A percentile compares a stretch with the other conserved stretches of the same genome.
These are phyloP conservation scores for Colius striatus DNA, from an alignment of 2,113 vertebrate genomes.

Conservation along the genomic window DNA sequence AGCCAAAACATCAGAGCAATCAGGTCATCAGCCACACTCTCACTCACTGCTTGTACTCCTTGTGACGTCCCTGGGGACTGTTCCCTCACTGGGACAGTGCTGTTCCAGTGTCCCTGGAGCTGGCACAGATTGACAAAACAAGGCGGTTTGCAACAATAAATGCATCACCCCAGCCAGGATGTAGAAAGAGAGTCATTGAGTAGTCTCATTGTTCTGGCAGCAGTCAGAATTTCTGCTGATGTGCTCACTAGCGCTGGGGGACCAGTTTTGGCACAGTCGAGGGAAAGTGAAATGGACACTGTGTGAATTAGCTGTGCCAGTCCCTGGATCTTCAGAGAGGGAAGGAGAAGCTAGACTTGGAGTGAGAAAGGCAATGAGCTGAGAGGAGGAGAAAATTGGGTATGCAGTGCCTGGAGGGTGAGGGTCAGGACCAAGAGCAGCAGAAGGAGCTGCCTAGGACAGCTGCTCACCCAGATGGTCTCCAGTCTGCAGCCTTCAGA, in stretches of 20 bases:
- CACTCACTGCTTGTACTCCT: not conserved
- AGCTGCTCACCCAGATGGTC: constrained; percentile 63
- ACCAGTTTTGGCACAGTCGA: not conserved
- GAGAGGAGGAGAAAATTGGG: constrained; percentile 3
- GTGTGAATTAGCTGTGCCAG: not conserved
- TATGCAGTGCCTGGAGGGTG: constrained; percentile 51
- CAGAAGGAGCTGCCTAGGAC: constrained; percentile 59
- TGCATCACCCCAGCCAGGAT: not conserved
- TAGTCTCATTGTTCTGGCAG: not conserved
- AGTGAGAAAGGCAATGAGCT: constrained; percentile 18
- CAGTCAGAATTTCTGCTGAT: not conserved
- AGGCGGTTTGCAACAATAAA: not conserved
- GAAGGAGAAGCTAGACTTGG: not conserved
- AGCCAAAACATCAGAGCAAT: not conserved
- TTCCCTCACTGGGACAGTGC: not conserved
- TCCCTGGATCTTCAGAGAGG: not conserved
- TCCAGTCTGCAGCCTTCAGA: constrained; percentile 22
- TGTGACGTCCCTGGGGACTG: not conserved
- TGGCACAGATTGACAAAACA: not conserved
- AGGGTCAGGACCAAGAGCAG: constrained; percentile 55
- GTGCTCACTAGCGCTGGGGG: not conserved
- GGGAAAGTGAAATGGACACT: not conserved
- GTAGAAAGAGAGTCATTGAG: not conserved
- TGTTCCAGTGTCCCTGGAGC: not conserved
- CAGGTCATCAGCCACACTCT: not conserved